phyloP scores from a whole-genome alignment of 2,888 invertebrate genomes.

The Artemia sp. region DNA sequence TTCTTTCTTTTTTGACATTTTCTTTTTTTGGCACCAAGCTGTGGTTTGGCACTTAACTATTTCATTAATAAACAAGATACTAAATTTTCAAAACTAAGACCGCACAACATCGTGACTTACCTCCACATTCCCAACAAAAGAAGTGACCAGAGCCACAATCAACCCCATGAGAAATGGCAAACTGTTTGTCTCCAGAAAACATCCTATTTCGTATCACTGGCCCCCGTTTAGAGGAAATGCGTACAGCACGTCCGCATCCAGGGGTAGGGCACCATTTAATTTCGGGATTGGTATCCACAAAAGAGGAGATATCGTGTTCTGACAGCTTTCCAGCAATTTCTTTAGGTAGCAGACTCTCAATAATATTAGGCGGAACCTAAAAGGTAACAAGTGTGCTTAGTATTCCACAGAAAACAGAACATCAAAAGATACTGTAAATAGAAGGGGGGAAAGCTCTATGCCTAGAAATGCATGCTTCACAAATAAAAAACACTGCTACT shows the following conservation, averaged over 20 bases:
- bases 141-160: conserved; percentile 52
- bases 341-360: conserved; percentile 46
- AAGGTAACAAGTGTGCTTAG: not conserved
- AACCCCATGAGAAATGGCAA: conserved; percentile 42
- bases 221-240: conserved; percentile 36
- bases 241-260: conserved; percentile 47
- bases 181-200: conserved; percentile 27
- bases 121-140: conserved; percentile 43
- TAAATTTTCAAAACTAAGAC: not conserved
- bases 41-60: too few species aligned
- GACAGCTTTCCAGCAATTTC: conserved; percentile 47
- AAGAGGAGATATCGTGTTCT: conserved; percentile 46
- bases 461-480: too few species aligned
- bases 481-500: too few species aligned
- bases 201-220: conserved; percentile 22
- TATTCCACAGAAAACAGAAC: too few species aligned
- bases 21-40: too few species aligned
- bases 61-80: not conserved
- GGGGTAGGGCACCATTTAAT: conserved; percentile 54
- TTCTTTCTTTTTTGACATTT: too few species aligned
- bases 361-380: conserved; percentile 46
- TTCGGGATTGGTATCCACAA: conserved; percentile 46
- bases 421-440: too few species aligned
- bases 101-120: not conserved
- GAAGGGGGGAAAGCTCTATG: too few species aligned